A percentile compares a stretch with the other conserved stretches of the same genome.
Conservation (phyloP, 1,140 invertebrate genomes). For the Brevipalpus yothersi region DNA sequence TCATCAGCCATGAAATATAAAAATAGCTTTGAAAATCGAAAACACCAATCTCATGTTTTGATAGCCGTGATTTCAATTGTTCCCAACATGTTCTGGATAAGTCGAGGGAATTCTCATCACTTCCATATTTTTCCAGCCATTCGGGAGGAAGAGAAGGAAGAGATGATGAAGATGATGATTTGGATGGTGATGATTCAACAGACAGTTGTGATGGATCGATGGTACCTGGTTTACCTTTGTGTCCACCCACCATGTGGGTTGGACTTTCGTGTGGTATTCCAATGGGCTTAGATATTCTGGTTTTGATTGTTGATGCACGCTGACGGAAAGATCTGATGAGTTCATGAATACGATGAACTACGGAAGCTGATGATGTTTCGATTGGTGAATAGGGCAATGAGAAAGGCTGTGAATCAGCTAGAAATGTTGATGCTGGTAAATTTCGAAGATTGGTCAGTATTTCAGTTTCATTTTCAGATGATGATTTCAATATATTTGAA, state of each 20-base stretch:
- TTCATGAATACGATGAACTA: background rate
- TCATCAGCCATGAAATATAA: slow-evolving; percentile 56
- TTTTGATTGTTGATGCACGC: background rate
- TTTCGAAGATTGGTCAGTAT: no score
- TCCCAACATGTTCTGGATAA: background rate
- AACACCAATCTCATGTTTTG: background rate
- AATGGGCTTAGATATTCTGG: background rate
- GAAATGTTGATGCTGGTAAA: no score
- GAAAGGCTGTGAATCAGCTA: no score
- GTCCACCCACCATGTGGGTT: background rate
- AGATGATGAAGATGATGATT: no score
- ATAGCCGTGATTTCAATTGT: background rate
- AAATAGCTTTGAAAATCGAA: background rate
- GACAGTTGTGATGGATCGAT: background rate
- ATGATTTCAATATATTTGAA: no score
- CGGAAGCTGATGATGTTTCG: no score
- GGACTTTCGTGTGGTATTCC: background rate
- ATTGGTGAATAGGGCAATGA: no score
- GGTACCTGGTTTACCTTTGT: background rate
- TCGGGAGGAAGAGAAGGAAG: no score
- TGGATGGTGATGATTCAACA: background rate
- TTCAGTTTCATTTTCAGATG: no score
- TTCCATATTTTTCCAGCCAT: background rate
- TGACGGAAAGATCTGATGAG: background rate
- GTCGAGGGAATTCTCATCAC: background rate